Conservation (phyloP, 2,888 invertebrate species). For the Conops quadrifasciatus region DNA sequence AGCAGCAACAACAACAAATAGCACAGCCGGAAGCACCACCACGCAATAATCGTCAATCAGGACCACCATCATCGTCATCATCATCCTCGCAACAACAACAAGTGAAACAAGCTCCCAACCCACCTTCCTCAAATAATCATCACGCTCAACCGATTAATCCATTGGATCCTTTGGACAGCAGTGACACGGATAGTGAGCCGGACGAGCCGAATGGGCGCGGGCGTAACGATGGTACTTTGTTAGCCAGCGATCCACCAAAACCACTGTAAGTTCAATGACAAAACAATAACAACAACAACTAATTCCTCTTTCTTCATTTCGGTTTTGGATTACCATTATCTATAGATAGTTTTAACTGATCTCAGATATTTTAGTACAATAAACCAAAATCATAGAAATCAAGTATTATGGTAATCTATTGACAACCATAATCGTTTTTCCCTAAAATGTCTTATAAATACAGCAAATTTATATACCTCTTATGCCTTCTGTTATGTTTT, state of each 20-base stretch:
- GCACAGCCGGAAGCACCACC: conserved; percentile 78
- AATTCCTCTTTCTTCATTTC: not conserved
- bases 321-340: too few species aligned
- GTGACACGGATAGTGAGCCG: conserved; percentile 84
- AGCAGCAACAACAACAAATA: conserved; percentile 49
- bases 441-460: too few species aligned
- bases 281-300: not conserved
- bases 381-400: too few species aligned
- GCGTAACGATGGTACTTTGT: conserved; percentile 91
- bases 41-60: conserved; percentile 68
- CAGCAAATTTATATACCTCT: too few species aligned
- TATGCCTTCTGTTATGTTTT: too few species aligned
- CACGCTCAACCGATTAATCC: conserved; percentile 67
- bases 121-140: conserved; percentile 64
- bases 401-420: too few species aligned
- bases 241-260: conserved; percentile 96
- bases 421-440: too few species aligned
- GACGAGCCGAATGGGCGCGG: conserved; percentile 82
- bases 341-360: too few species aligned
- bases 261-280: conserved; percentile 80
- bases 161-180: conserved; percentile 74
- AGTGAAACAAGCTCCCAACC: conserved; percentile 56
- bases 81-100: conserved; percentile 43
- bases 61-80: conserved; percentile 52
- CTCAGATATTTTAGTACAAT: too few species aligned